Conservation (phyloP, 2,888 invertebrate genomes). For the Ophioninae sp. region DNA sequence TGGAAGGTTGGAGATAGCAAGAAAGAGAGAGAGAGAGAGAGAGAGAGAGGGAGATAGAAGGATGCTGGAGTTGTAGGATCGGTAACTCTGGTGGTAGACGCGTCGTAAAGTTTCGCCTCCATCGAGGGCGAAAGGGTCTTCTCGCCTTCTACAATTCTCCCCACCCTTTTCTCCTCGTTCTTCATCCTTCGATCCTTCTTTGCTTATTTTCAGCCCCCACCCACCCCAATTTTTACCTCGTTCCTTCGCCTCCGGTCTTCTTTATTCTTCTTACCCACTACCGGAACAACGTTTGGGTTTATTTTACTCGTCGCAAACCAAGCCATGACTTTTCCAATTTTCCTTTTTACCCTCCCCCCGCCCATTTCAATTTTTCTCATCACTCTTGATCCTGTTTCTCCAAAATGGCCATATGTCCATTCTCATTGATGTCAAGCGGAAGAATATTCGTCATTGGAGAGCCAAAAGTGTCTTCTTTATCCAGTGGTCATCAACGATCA, state of each 20-base stretch:
- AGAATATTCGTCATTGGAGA: slow-evolving; percentile 53
- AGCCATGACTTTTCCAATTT: slow-evolving; percentile 14
- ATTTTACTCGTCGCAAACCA: not conserved
- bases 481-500: not conserved
- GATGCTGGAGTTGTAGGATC: slow-evolving; percentile 75
- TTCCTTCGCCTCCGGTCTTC: slow-evolving; percentile 58
- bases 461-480: slow-evolving; percentile 41
- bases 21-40: slow-evolving; percentile 37
- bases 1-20: not conserved
- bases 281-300: slow-evolving; percentile 20
- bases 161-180: slow-evolving; percentile 59
- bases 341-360: slow-evolving; percentile 24
- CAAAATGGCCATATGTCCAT: not conserved
- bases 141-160: slow-evolving; percentile 71
- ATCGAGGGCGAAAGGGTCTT: slow-evolving; percentile 73
- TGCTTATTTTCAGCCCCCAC: slow-evolving; percentile 41
- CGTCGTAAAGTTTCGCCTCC: slow-evolving; percentile 79
- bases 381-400: slow-evolving; percentile 3
- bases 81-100: slow-evolving; percentile 77
- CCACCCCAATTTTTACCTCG: slow-evolving; percentile 49
- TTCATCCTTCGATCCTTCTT: slow-evolving; percentile 51
- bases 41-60: slow-evolving; percentile 52
- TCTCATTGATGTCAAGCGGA: not conserved
- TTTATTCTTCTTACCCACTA: slow-evolving; percentile 40
- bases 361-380: slow-evolving; percentile 49